These are phyloP conservation scores for Psephotus haematonotus DNA, from an alignment of 2,113 vertebrate species.

Conservation along the genomic window DNA sequence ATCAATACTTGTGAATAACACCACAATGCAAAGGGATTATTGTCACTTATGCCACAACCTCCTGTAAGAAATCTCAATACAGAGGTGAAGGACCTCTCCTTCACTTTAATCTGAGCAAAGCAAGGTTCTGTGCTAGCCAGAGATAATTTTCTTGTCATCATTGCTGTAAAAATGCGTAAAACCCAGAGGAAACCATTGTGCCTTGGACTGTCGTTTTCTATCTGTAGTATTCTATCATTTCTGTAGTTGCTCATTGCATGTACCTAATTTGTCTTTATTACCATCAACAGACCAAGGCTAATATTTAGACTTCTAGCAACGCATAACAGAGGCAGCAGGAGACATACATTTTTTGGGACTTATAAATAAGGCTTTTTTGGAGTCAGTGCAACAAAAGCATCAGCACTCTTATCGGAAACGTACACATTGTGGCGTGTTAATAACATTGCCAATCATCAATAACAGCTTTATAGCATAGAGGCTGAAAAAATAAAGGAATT, in stretches of 20 bases:
- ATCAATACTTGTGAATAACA: not conserved
- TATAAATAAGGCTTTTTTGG: not conserved
- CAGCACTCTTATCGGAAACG: not conserved
- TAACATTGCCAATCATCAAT: not conserved
- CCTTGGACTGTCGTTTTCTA: accelerated
- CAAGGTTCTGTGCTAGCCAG: not conserved
- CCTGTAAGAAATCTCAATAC: not conserved
- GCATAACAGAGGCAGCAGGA: not conserved
- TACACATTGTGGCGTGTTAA: not conserved
- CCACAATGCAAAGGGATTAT: not conserved
- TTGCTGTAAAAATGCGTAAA: accelerated
- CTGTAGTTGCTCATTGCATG: not conserved
- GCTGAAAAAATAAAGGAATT: not conserved
- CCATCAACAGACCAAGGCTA: not conserved
- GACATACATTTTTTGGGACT: not conserved
- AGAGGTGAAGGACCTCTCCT: not conserved
- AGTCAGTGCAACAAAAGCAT: not conserved
- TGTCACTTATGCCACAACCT: not conserved
- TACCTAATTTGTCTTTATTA: not conserved
- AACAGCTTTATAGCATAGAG: not conserved
- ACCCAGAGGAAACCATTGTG: accelerated
- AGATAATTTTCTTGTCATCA: accelerated
- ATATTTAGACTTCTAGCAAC: not conserved
- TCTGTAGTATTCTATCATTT: not conserved
- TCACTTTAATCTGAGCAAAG: not conserved